These are phyloP conservation scores for Apostichopus japonicus DNA, from an alignment of 35 echinoderm and acorn worm genomes.

Conservation along the genomic window DNA sequence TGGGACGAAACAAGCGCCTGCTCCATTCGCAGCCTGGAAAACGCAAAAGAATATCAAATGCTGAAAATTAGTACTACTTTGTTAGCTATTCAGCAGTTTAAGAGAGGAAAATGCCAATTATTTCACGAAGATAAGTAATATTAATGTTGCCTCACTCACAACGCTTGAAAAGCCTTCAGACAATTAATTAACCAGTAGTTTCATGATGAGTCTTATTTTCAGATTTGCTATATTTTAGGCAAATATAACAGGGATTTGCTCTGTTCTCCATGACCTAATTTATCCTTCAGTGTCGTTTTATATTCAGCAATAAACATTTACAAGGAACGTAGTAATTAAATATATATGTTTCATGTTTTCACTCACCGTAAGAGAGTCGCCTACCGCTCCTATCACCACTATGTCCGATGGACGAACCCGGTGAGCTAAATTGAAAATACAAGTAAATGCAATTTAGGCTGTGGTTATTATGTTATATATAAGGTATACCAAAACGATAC, in stretches of 20 bases:
- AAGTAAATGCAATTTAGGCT: no score
- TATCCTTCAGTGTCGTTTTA: not conserved
- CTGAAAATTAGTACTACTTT: not conserved
- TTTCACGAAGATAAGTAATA: no score
- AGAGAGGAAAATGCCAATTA: no score
- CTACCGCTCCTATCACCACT: not conserved
- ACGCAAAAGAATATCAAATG: not conserved
- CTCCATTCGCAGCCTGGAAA: constrained; percentile 46
- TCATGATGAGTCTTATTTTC: not conserved
- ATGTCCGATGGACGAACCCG: constrained; percentile 22
- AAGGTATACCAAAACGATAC: no score
- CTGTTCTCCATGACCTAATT: not conserved
- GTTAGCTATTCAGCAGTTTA: no score
- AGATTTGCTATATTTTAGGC: no score
- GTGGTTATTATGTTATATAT: no score
- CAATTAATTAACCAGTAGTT: no score
- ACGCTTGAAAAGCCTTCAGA: no score
- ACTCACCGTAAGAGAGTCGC: constrained; percentile 16
- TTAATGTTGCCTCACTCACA: no score
- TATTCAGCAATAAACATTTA: not conserved
- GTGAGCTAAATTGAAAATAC: not conserved
- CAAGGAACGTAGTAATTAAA: not conserved
- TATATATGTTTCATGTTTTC: not conserved
- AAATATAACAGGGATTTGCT: not conserved
- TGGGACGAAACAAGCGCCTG: constrained; percentile 31